phyloP scores from a whole-genome alignment of 2,888 invertebrate species.

The Lasioglossum villosulum region DNA sequence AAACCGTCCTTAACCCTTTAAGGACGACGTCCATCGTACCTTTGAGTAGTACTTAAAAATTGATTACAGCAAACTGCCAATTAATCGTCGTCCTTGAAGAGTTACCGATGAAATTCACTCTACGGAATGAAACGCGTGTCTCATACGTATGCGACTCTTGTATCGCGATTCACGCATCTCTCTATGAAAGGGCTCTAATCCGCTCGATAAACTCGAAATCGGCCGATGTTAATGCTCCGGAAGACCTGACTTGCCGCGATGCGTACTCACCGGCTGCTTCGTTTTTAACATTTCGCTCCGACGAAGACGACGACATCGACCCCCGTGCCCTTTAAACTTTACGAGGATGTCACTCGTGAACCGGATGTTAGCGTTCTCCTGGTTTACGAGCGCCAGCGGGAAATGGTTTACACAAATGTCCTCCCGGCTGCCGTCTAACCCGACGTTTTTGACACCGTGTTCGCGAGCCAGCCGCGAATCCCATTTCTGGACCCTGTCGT shows the following conservation, averaged over 20 bases:
- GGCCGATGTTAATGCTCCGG: not conserved
- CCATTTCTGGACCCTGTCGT: conserved; percentile 12
- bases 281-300: conserved; percentile 30
- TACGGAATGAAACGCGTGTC: too few relatives aligned
- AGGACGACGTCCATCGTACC: too few relatives aligned
- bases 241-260: not conserved
- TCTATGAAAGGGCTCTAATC: not conserved
- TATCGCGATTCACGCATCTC: not conserved
- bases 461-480: conserved; percentile 9
- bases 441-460: not conserved
- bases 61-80: not conserved
- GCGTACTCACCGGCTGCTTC: not conserved
- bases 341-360: conserved; percentile 55
- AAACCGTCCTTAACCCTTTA: not conserved
- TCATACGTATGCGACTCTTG: too few relatives aligned
- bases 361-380: conserved; percentile 65
- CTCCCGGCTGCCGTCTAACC: conserved; percentile 6
- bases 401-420: conserved; percentile 49
- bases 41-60: not conserved
- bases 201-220: conserved; percentile 4
- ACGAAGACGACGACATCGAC: conserved; percentile 18
- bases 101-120: too few relatives aligned
- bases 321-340: conserved; percentile 55
- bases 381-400: conserved; percentile 60
- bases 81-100: too few relatives aligned